Evolutionary conservation across 2,797 vertebrate species (phyloP).

Genomic region (Labroides dimidiatus): DNA sequence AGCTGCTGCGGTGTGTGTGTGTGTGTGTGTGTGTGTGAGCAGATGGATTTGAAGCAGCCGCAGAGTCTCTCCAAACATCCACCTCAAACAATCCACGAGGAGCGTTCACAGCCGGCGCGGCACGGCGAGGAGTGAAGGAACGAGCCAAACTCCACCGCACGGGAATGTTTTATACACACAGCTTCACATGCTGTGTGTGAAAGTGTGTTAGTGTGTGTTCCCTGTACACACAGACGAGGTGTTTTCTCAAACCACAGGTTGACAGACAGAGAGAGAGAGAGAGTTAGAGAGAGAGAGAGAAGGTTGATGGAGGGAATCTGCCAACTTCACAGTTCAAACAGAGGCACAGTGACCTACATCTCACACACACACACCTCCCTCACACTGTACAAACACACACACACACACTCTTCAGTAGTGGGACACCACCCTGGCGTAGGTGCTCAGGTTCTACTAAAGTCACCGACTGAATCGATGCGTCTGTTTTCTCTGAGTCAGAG

Average conservation of each 20-base stretch:
- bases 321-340: constrained; percentile 66
- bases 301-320: constrained; percentile 38
- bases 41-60: constrained; percentile 59
- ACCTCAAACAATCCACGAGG: constrained; percentile 53
- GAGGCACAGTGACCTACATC: constrained; percentile 71
- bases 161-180: constrained; percentile 56
- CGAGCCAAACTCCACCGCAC: constrained; percentile 16
- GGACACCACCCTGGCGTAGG: no score
- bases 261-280: constrained; percentile 49
- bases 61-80: constrained; percentile 34
- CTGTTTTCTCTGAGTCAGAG: constrained; percentile 16
- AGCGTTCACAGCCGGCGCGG: constrained; percentile 28
- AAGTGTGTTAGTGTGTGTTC: constrained; percentile 22
- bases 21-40: constrained; percentile 58
- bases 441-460: no score
- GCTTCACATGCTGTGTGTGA: constrained; percentile 28
- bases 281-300: constrained; percentile 16
- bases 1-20: constrained; percentile 57
- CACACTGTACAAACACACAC: constrained; percentile 17
- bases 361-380: constrained; percentile 18
- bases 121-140: constrained; percentile 2
- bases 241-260: constrained; percentile 54
- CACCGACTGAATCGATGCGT: constrained; percentile 9
- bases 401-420: neutral
- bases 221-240: constrained; percentile 49